Conservation (phyloP, 2,888 invertebrate genomes). For the Sinhomidia bicolor region DNA sequence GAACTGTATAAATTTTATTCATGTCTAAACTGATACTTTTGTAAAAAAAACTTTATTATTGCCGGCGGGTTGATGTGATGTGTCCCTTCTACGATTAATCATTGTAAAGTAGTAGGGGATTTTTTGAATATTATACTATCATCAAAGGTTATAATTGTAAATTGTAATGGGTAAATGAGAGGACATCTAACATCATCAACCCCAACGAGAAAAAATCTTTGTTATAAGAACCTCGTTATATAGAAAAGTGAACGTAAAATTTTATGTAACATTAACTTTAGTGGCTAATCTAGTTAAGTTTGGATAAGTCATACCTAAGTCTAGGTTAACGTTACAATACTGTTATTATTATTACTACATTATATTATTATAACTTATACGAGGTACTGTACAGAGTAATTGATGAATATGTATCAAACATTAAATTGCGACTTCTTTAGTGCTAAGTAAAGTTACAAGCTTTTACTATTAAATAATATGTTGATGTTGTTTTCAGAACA, state of each 20-base stretch:
- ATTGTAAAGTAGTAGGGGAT: slow-evolving; percentile 60
- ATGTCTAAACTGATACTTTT: slow-evolving; percentile 63
- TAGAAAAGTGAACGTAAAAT: slow-evolving; percentile 47
- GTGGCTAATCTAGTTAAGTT: slow-evolving; percentile 23
- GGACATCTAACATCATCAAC: slow-evolving; percentile 29
- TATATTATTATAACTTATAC: slow-evolving; percentile 40
- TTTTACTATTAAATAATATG: slow-evolving; percentile 41
- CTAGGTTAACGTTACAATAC: no score
- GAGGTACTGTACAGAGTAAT: slow-evolving; percentile 50
- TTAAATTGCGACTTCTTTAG: slow-evolving; percentile 37
- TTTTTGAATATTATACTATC: background rate
- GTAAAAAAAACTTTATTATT: slow-evolving; percentile 26
- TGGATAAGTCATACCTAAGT: slow-evolving; percentile 40
- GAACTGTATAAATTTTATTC: slow-evolving; percentile 65
- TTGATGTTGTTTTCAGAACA: slow-evolving; percentile 32
- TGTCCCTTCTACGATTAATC: slow-evolving; percentile 59
- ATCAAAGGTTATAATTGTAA: background rate
- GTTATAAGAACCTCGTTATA: slow-evolving; percentile 51
- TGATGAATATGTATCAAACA: slow-evolving; percentile 8
- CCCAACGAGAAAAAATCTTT: slow-evolving; percentile 32
- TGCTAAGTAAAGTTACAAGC: slow-evolving; percentile 31
- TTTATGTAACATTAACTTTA: slow-evolving; percentile 46
- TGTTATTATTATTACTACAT: background rate
- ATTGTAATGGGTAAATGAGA: background rate
- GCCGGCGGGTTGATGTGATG: slow-evolving; percentile 61